phyloP scores from a whole-genome alignment of 2,888 invertebrate genomes.

The Ennomos fuscantarius region DNA sequence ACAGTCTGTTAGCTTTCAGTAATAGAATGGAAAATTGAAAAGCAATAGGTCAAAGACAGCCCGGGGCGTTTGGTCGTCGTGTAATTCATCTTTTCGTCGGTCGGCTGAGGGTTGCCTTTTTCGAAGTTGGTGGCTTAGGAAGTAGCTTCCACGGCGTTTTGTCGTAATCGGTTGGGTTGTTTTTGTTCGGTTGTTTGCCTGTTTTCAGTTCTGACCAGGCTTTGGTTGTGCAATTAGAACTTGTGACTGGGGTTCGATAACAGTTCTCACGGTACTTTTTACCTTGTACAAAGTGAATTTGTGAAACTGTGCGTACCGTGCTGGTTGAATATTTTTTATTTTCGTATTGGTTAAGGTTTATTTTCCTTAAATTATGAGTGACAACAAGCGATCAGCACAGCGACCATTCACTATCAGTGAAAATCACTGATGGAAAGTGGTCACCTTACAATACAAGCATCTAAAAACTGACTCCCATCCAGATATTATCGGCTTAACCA shows the following conservation, averaged over 20 bases:
- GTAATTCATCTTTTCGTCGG: conserved; percentile 38
- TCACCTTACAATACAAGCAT: no score
- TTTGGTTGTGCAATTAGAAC: conserved; percentile 14
- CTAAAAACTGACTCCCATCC: no score
- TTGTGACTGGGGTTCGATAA: conserved; percentile 2
- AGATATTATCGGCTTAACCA: no score
- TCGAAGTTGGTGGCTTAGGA: conserved; percentile 21
- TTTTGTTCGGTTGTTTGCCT: conserved; percentile 18
- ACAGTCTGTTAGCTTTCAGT: conserved; percentile 47
- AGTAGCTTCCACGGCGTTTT: conserved; percentile 30
- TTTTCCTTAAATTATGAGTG: no score
- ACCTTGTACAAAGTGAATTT: no score
- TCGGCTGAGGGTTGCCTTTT: conserved; percentile 44
- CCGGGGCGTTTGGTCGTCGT: conserved; percentile 38
- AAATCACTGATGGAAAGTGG: no score
- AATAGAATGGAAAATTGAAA: conserved; percentile 68
- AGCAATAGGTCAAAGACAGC: conserved; percentile 51
- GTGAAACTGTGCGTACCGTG: no score
- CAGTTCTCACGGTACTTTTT: no score
- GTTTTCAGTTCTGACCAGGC: conserved; percentile 8
- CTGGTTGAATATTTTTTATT: no score
- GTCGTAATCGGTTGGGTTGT: conserved; percentile 11
- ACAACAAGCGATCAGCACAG: no score
- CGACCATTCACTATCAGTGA: no score
- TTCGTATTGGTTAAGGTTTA: no score